Base-by-base conservation (phyloP, 2,797 vertebrate species). In the Potorous gilbertii region DNA sequence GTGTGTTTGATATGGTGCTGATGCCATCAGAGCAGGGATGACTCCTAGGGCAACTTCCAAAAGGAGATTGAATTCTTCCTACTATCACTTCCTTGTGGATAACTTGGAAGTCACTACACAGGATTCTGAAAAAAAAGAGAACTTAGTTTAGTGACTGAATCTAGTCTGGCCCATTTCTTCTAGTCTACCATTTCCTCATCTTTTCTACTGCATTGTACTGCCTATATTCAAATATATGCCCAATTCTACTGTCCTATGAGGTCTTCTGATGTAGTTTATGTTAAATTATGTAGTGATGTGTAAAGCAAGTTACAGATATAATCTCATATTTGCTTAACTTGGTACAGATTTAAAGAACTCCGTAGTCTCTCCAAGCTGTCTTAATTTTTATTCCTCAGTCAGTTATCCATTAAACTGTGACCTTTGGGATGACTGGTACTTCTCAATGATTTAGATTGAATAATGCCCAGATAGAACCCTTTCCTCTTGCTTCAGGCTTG, bases 91-190 rank as follows among this genome's bases (percentile, higher is more conserved):
- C 34, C 5, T 28, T 21, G 16, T 54, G 91, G 89, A 94, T 91
- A 95, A 91, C 66, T 34, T 90, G 93, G 24, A 57, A 90, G 93
- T 96, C 94, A 92, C 14, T 29, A 10, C 54, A 46, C 55, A 21
- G 40, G 91, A 92, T 97, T 94, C 74, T 59, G 87, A 93, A 28
- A 34, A 34, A 24, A 81, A 56, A 81, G 54, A 94, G 90, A 92
- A 5, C 56, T 90, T 94, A 54, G 92, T 16, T 13, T n/a, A 59
- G 96, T 95, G 54, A 91, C 54, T 24, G 12, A n/a, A 46, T 95
- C 54, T 29, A 10, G 9, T 3, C 28, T 74, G 56, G 55, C 87
- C 5, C 24, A n/a, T 1, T 66, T 62, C 31, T 29, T 28, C 57
- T 66, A n/a, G 3, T 16, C 90, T 46, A n/a, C 11, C 1, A n/a